These are phyloP conservation scores for Nebria brevicollis DNA, from an alignment of 2,888 invertebrate genomes.

Conservation along the genomic window DNA sequence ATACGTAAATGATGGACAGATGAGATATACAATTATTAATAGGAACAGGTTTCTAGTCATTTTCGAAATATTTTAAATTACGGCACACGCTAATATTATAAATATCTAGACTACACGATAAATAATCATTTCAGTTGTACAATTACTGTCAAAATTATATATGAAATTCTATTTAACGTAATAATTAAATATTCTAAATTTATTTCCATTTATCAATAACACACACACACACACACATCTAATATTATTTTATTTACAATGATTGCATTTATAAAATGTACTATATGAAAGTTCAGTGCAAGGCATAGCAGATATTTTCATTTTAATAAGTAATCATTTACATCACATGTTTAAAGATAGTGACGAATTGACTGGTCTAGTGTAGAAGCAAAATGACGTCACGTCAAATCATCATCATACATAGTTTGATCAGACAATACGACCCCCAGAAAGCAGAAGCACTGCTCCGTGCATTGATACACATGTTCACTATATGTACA, in stretches of 20 bases:
- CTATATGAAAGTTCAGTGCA: no score
- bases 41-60: neutral
- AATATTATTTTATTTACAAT: no score
- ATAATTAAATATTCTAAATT: neutral
- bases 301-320: no score
- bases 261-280: no score
- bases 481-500: conserved; percentile 31
- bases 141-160: neutral
- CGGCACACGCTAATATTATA: no score
- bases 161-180: neutral
- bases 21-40: neutral
- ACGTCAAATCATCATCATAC: conserved; percentile 53
- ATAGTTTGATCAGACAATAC: conserved; percentile 50
- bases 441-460: conserved; percentile 47
- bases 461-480: conserved; percentile 19
- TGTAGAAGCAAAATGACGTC: conserved; percentile 51
- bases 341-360: no score
- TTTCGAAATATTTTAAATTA: neutral
- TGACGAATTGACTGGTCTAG: conserved; percentile 31
- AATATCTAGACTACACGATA: neutral
- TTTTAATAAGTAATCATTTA: no score
- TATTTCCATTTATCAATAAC: neutral
- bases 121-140: neutral
- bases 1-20: neutral
- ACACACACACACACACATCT: neutral